These are phyloP conservation scores for Poicephalus meyeri DNA, from an alignment of 2,113 vertebrate genomes.

Conservation along the genomic window DNA sequence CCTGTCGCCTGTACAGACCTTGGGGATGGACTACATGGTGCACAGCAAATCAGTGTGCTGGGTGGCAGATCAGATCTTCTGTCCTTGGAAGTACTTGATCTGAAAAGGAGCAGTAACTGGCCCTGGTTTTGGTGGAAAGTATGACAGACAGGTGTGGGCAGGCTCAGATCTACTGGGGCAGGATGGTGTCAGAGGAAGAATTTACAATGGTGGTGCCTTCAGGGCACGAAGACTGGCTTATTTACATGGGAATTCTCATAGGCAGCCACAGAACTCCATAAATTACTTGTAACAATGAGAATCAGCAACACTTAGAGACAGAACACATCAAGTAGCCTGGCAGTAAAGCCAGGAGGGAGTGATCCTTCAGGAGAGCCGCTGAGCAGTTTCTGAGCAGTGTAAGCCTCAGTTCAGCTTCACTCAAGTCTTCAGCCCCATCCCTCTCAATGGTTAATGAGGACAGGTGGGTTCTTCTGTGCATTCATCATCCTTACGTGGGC, in stretches of 20 bases:
- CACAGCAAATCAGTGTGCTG: neutral
- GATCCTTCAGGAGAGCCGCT: neutral
- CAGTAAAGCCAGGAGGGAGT: neutral
- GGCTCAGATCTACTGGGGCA: neutral
- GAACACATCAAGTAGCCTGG: neutral
- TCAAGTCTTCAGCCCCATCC: neutral
- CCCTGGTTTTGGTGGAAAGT: neutral
- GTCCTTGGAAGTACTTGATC: neutral
- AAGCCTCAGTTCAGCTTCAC: neutral
- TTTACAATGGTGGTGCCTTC: neutral
- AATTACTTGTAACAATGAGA: neutral
- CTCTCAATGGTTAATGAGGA: neutral
- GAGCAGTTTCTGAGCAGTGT: neutral
- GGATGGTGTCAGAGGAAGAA: neutral
- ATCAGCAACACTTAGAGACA: neutral
- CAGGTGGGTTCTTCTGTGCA: neutral
- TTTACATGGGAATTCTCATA: neutral
- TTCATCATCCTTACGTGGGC: neutral
- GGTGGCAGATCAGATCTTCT: neutral
- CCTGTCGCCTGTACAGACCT: neutral
- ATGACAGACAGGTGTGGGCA: neutral
- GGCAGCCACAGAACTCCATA: neutral
- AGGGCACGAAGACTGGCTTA: neutral
- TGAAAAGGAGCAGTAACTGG: neutral
- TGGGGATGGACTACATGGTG: neutral